Percentiles rank a stretch among this genome's conserved stretches.
phyloP scores from a whole-genome alignment of 2,113 vertebrate genomes.

The Myrmophylax atrothorax region DNA sequence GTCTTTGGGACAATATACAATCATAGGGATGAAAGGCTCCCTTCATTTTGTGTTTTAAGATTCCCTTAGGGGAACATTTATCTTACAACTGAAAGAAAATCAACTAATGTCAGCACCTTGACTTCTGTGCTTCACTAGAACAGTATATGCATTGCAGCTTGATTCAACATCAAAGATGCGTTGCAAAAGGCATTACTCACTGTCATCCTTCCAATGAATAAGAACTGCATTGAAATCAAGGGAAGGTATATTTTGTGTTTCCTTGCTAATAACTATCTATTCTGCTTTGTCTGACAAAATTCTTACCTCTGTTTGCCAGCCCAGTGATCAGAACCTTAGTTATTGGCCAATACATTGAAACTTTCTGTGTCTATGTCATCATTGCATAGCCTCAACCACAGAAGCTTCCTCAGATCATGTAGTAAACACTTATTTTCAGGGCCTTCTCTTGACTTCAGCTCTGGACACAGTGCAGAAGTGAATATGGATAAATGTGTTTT shows the following conservation, averaged over 20 bases:
- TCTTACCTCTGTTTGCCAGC: not conserved
- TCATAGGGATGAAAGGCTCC: not conserved
- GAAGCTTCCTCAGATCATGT: not conserved
- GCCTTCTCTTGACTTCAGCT: not conserved
- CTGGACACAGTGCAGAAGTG: not conserved
- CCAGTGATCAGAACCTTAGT: not conserved
- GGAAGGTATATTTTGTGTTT: not conserved
- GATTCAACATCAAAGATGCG: conserved; percentile 1
- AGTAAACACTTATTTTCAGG: not conserved
- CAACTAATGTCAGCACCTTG: not conserved
- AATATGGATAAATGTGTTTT: not conserved
- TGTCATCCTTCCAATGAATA: not conserved
- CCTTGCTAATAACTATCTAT: not conserved
- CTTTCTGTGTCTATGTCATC: not conserved
- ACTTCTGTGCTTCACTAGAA: not conserved
- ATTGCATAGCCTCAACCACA: not conserved
- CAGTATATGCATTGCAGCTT: not conserved
- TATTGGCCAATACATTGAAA: not conserved
- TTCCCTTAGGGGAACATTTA: not conserved
- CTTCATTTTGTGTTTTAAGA: conserved; percentile 3
- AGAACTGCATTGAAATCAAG: not conserved
- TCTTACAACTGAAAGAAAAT: not conserved
- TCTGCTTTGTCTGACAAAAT: not conserved
- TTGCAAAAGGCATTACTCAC: not conserved
- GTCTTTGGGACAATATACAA: not conserved